Evolutionary conservation across 2,888 invertebrate genomes (phyloP).

Genomic region (Caenorhabditis sp.): DNA sequence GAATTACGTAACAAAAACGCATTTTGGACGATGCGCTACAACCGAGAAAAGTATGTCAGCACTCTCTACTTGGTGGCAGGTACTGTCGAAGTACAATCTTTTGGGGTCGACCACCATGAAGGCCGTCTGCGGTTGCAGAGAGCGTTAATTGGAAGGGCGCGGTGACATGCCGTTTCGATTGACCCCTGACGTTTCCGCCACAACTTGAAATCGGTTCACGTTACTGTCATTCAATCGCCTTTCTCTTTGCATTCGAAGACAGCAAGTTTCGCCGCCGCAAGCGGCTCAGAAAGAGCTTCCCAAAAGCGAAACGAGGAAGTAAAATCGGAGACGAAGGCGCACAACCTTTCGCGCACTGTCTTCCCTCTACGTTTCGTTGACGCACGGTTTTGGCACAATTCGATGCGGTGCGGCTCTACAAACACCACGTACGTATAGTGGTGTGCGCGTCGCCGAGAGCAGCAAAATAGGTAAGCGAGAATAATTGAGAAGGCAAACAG

Average conservation of each 20-base stretch:
- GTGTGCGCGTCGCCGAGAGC: conserved; percentile 49
- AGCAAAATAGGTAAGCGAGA: conserved; percentile 61
- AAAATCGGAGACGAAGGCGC: conserved; percentile 48
- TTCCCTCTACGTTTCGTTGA: conserved; percentile 58
- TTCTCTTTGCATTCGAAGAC: conserved; percentile 51
- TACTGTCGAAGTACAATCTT: conserved; percentile 42
- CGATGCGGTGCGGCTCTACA: conserved; percentile 55
- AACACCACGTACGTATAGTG: conserved; percentile 64
- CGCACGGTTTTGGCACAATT: conserved; percentile 63
- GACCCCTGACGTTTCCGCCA: conserved; percentile 29
- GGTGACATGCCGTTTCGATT: conserved; percentile 18
- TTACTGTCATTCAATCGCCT: conserved; percentile 57
- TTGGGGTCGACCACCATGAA: conserved; percentile 29
- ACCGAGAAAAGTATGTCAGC: conserved; percentile 53
- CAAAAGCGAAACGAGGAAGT: conserved; percentile 60
- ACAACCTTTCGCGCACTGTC: conserved; percentile 52
- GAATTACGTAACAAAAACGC: conserved; percentile 40
- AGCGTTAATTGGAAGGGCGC: conserved; percentile 45
- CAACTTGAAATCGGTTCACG: conserved; percentile 46
- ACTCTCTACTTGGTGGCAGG: conserved; percentile 48
- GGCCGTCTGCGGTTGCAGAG: conserved; percentile 43
- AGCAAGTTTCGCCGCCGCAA: conserved; percentile 30
- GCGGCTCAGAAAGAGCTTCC: conserved; percentile 56
- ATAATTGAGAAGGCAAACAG: conserved; percentile 61
- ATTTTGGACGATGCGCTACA: conserved; percentile 4